phyloP scores from a whole-genome alignment of 2,888 invertebrate genomes.

The Rhagonycha fulva region DNA sequence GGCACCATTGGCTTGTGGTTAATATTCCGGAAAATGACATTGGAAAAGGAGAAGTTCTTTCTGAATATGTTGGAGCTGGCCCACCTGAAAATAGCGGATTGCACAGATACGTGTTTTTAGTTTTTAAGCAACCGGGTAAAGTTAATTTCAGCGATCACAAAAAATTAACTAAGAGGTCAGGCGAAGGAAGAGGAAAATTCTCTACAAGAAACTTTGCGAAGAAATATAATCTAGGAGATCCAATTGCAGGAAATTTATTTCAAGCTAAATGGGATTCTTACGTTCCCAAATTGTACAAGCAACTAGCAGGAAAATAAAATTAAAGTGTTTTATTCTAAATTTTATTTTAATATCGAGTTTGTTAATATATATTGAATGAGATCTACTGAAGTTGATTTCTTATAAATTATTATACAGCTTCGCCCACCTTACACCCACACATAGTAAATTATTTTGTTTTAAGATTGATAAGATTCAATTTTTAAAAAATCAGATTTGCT shows the following conservation, averaged over 20 bases:
- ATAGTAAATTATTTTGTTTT: too few species aligned
- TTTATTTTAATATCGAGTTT: too few species aligned
- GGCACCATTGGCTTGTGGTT: conserved; percentile 79
- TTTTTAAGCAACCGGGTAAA: conserved; percentile 51
- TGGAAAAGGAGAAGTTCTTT: conserved; percentile 65
- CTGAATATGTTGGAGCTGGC: conserved; percentile 70
- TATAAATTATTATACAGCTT: too few species aligned
- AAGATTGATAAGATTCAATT: too few species aligned
- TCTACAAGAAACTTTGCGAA: conserved; percentile 34
- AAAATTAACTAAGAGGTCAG: conserved; percentile 40
- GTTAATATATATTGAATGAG: too few species aligned
- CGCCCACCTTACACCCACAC: too few species aligned
- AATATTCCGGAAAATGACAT: conserved; percentile 70
- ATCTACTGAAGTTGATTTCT: too few species aligned
- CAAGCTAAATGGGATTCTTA: conserved; percentile 38
- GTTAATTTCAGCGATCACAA: conserved; percentile 41
- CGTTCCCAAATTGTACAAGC: conserved; percentile 24
- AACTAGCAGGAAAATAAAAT: conserved; percentile 10
- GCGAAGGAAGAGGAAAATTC: conserved; percentile 37
- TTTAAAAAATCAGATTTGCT: too few species aligned
- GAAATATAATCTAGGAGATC: conserved; percentile 38
- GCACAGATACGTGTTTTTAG: conserved; percentile 73
- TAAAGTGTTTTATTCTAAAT: not conserved
- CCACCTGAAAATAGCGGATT: conserved; percentile 74
- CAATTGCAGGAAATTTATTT: conserved; percentile 41